Evolutionary conservation across 2,888 invertebrate species (phyloP), one percentile per base, ranked within the genome.

Genomic region (Aquatica leii): DNA sequence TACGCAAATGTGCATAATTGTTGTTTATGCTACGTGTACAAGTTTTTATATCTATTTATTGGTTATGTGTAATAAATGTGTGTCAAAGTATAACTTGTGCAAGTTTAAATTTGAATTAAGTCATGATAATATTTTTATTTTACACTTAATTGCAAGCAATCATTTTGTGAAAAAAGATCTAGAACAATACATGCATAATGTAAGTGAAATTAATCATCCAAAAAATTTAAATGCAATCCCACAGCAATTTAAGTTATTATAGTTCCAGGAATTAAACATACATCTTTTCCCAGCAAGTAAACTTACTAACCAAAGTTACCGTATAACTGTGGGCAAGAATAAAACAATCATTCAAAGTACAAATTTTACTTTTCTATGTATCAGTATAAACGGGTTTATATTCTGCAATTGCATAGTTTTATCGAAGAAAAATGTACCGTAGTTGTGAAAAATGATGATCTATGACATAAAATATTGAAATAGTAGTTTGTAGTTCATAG

Each of bases 131-230:
- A 8, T 12, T 1, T 34, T 34, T 52, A 12, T 34, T 14, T 11
- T 31, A 15, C 35, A 52, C 15, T 31, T 14, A 4, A n/a, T 6
- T 6, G 52, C n/a, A 6, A 52, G 35, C 31, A 52, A 52, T 15
- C 52, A 52, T 35, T 52, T 52, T 52, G 34, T 52, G 12, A 31
- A 52, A n/a, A 5, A 52, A 34, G 2, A 17, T 2, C 5, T 52
- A 12, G 52, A 34, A 35, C 4, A 14, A 5, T 52, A 34, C 15
- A 52, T 52, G 52, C 2, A 8, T 15, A 17, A 52, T 15, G 18
- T 53, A 2, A 35, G 11, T 3, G 5, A n/a, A 4, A n/a, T 12
- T 2, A 2, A 9, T 6, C 11, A 37, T 37, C 5, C 4, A 37
- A 6, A 9, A 37, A 12, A 12, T 6, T 9, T 6, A 2, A 37